phyloP scores from a whole-genome alignment of 2,113 vertebrate genomes.

The Origma solitaria region DNA sequence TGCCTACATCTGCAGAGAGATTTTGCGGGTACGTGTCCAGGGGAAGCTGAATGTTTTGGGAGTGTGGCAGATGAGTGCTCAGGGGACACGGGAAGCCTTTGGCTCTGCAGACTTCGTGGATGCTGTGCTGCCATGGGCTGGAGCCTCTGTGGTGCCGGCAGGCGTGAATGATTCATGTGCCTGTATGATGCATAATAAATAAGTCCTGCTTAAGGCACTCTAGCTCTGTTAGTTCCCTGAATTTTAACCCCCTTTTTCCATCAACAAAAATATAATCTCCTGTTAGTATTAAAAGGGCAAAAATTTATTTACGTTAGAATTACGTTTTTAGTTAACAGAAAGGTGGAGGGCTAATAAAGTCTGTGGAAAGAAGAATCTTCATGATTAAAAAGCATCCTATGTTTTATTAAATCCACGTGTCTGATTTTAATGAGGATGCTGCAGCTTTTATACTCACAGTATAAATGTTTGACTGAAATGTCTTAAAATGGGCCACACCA shows the following conservation, averaged over 20 bases:
- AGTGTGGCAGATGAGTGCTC: neutral
- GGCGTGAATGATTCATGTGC: constrained; percentile 53
- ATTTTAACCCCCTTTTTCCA: constrained; percentile 9
- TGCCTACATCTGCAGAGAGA: constrained; percentile 97
- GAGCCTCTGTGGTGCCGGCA: neutral
- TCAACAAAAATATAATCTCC: neutral
- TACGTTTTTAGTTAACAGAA: neutral
- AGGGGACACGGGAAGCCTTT: neutral
- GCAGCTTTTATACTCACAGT: neutral
- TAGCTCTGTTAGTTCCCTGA: neutral
- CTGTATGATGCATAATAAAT: constrained; percentile 50
- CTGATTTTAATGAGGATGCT: constrained; percentile 6
- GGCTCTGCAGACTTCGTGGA: neutral
- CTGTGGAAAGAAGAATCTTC: neutral
- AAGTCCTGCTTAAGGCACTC: neutral
- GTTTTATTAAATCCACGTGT: neutral
- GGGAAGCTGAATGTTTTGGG: neutral
- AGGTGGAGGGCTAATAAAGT: neutral
- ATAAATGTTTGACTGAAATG: neutral
- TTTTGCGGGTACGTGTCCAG: constrained; percentile 82
- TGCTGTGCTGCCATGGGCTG: neutral
- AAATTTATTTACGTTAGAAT: neutral
- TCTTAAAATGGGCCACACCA: neutral
- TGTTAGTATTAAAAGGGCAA: neutral
- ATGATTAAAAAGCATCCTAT: neutral